Percentiles rank a stretch among this genome's conserved stretches.
Conservation (phyloP, 2,113 vertebrate species). For the Tauraco erythrolophus region DNA sequence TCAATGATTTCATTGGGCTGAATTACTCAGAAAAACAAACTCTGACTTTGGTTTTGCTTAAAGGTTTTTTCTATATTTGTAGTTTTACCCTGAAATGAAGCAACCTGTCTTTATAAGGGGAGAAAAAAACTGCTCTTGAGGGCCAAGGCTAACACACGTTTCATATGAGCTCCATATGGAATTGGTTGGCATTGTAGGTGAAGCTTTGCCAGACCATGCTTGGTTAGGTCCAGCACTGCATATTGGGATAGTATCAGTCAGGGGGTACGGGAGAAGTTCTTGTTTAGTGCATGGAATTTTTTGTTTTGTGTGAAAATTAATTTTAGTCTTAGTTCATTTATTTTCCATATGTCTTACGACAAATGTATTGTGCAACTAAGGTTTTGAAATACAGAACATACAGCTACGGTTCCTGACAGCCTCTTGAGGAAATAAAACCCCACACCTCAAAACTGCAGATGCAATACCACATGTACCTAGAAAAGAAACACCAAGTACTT, state of each 20-base stretch:
- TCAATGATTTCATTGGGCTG: background rate
- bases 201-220: background rate
- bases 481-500: background rate
- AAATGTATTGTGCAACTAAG: background rate
- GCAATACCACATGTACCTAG: fast-evolving
- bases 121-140: background rate
- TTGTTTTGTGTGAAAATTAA: background rate
- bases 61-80: background rate
- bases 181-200: background rate
- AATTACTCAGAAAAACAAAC: background rate
- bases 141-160: background rate
- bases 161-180: background rate
- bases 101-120: background rate
- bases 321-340: background rate
- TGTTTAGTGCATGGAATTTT: background rate
- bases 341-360: background rate
- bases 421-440: background rate
- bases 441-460: background rate
- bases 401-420: background rate
- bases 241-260: too few relatives aligned
- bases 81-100: background rate
- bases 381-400: background rate
- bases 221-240: background rate
- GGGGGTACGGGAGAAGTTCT: background rate
- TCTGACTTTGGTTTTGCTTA: background rate